Conservation (phyloP, 2,113 vertebrate species). For the Ammodytes marinus region DNA sequence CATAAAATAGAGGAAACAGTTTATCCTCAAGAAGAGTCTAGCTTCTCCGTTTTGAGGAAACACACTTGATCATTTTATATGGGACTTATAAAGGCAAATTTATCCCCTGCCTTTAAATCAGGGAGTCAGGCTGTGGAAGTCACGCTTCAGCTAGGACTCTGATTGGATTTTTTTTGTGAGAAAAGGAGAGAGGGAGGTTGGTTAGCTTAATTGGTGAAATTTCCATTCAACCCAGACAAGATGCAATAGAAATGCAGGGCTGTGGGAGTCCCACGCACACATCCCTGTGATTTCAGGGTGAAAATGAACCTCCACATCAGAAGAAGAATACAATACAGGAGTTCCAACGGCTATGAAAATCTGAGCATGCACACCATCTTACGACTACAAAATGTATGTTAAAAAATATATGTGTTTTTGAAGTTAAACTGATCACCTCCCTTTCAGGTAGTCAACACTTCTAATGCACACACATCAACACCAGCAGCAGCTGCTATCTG, state of each 20-base stretch:
- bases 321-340: slow-evolving; percentile 30
- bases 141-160: slow-evolving; percentile 66
- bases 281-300: slow-evolving; percentile 44
- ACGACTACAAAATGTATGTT: background rate
- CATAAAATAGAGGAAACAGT: slow-evolving; percentile 50
- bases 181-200: slow-evolving; percentile 37
- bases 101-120: slow-evolving; percentile 61
- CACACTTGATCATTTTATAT: slow-evolving; percentile 56
- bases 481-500: background rate
- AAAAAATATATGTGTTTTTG: background rate
- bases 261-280: slow-evolving; percentile 47
- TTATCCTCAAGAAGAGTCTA: slow-evolving; percentile 19
- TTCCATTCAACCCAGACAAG: slow-evolving; percentile 64
- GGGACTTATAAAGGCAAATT: slow-evolving; percentile 52
- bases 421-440: background rate
- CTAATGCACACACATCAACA: background rate
- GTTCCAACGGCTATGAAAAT: slow-evolving; percentile 11
- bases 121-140: slow-evolving; percentile 63
- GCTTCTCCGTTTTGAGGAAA: slow-evolving; percentile 44
- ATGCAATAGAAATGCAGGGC: slow-evolving; percentile 50
- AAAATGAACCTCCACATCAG: slow-evolving; percentile 51
- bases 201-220: slow-evolving; percentile 68
- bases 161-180: slow-evolving; percentile 63
- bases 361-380: slow-evolving; percentile 6
- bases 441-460: slow-evolving; percentile 4